These are phyloP conservation scores for Boloria selene DNA, from an alignment of 2,888 invertebrate genomes.

Conservation along the genomic window DNA sequence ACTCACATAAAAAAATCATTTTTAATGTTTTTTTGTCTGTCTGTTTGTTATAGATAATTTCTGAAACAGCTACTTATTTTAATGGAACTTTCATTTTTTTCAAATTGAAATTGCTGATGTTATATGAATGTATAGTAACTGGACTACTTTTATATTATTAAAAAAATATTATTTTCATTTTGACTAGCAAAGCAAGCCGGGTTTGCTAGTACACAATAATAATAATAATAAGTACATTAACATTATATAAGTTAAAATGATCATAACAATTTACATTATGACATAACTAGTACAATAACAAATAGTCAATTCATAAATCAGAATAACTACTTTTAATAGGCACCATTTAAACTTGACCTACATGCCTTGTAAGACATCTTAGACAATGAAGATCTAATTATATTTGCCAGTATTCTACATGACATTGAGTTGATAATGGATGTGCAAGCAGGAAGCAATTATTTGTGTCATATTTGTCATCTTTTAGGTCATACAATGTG, in stretches of 20 bases:
- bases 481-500: background rate
- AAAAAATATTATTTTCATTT: too few relatives aligned
- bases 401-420: conserved; percentile 2
- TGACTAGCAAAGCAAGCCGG: too few relatives aligned
- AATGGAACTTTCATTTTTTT: too few relatives aligned
- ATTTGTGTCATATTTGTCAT: conserved; percentile 13
- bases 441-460: conserved; percentile 13
- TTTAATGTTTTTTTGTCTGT: too few relatives aligned
- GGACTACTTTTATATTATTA: too few relatives aligned
- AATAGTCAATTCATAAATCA: conserved; percentile 1
- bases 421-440: conserved; percentile 8
- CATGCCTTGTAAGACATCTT: background rate
- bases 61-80: too few relatives aligned
- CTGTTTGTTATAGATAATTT: too few relatives aligned
- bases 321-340: background rate
- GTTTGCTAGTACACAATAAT: too few relatives aligned
- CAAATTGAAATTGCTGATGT: too few relatives aligned
- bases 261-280: background rate
- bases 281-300: background rate
- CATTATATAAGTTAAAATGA: background rate
- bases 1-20: too few relatives aligned
- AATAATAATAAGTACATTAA: conserved; percentile 1
- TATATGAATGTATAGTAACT: too few relatives aligned
- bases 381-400: background rate
- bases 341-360: conserved; percentile 7